Percentiles rank a stretch among this genome's conserved stretches.
Conservation (phyloP, 2,797 vertebrate species). For the Platyrinchus mystaceus region DNA sequence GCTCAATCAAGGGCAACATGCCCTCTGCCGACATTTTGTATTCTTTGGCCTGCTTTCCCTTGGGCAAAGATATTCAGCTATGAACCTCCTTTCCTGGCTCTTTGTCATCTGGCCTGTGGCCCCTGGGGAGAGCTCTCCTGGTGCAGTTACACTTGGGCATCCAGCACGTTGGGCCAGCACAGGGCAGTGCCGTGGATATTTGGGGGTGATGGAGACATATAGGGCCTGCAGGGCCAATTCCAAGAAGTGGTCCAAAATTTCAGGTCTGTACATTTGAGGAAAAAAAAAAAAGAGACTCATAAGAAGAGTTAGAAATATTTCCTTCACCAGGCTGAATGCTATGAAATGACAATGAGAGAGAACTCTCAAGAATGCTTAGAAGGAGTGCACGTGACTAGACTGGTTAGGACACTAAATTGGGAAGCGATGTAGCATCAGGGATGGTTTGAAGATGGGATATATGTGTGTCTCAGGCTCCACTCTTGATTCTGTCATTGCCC, state of each 20-base stretch:
- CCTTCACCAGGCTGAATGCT: fast-evolving
- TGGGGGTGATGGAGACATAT: neutral
- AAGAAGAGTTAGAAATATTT: neutral
- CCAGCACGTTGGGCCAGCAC: fast-evolving
- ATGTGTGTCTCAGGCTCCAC: neutral
- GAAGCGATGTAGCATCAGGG: neutral
- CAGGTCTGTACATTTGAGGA: neutral
- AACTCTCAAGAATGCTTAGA: neutral
- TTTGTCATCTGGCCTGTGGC: conserved; percentile 46
- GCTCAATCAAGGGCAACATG: conserved; percentile 69
- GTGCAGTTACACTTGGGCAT: neutral
- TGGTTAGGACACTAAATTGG: neutral
- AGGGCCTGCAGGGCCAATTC: neutral
- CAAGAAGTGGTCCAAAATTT: neutral
- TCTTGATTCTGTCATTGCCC: neutral
- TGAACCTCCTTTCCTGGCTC: conserved; percentile 14
- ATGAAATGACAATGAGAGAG: fast-evolving
- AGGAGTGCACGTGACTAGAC: neutral
- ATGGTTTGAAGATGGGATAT: neutral
- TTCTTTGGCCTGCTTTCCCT: conserved; percentile 52
- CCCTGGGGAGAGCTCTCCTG: neutral
- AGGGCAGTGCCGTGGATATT: neutral
- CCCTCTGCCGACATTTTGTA: conserved; percentile 69
- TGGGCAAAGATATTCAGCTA: conserved; percentile 54
- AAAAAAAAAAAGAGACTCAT: neutral